phyloP scores from a whole-genome alignment of 2,888 invertebrate species.

The Dasypogon diadema region DNA sequence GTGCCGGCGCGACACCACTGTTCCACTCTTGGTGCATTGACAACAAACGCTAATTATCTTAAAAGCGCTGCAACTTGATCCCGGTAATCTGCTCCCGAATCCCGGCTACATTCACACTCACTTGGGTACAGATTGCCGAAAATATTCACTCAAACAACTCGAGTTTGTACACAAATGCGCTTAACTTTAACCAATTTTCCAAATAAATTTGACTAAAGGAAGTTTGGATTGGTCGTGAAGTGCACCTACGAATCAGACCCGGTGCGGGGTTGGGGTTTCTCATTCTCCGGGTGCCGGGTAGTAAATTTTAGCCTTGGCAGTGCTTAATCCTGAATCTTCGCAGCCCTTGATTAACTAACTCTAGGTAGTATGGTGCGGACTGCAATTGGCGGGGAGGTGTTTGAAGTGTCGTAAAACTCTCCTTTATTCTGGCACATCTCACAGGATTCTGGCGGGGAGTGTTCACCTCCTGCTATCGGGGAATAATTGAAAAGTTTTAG shows the following conservation, averaged over 20 bases:
- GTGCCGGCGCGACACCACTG: not conserved
- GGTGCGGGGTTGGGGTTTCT: no score
- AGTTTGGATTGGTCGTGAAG: constrained; percentile 15
- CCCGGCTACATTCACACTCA: constrained; percentile 11
- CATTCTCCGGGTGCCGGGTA: not conserved
- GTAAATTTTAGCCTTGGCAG: constrained; percentile 17
- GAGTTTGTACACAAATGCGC: constrained; percentile 7
- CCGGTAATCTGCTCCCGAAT: constrained; percentile 24
- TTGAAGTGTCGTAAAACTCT: not conserved
- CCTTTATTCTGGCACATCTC: not conserved
- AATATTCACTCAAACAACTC: not conserved
- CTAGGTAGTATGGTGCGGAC: not conserved
- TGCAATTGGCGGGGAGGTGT: not conserved
- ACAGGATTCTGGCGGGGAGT: no score
- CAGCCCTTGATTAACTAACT: constrained; percentile 37
- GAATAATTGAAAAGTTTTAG: constrained; percentile 30
- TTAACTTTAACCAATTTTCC: constrained; percentile 42
- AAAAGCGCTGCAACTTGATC: constrained; percentile 38
- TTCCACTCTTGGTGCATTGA: constrained; percentile 30
- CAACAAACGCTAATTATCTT: constrained; percentile 45
- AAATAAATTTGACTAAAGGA: constrained; percentile 44
- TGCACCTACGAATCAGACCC: constrained; percentile 14
- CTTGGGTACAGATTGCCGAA: constrained; percentile 12
- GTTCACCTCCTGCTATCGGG: not conserved
- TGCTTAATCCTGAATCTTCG: constrained; percentile 17